Evolutionary conservation across 23 tunicate species (phyloP), one percentile per base, ranked within the genome.

Genomic region (Styela clava): DNA sequence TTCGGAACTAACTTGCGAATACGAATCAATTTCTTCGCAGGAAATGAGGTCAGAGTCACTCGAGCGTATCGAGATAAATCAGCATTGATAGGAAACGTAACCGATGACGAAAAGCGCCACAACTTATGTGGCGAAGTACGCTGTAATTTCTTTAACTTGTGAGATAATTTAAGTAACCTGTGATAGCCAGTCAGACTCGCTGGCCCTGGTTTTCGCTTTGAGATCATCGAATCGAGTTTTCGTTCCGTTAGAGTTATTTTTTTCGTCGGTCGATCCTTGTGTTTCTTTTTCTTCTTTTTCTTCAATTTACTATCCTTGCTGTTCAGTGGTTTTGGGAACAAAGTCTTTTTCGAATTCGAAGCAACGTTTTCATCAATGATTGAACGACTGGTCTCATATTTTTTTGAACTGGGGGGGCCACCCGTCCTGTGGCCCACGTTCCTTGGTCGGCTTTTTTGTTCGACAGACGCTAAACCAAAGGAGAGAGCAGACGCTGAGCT

Each of bases 201-300:
- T 0, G 97, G 97, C 2, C 97, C 97, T 0, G 97, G 97, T 74
- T 83, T 91, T 31, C 97, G 83, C 79, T 78, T 52, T 30, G 71
- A 18, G 37, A 73, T 23, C 51, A 83, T 78, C 32, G 36, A 69
- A 20, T 64, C 61, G 31, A 51, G 69, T 26, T 78, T 64, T 28
- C 36, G 52, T 73, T 84, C 73, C 51, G 3, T 18, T 23, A 32
- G 28, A 33, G 22, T 76, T 34, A 36, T 36, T n/a, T 74, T 24
- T 44, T 51, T 51, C 62, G 9, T 51, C 35, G 37, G 26, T n/a
- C 20, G 24, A 3, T 27, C 23, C 31, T 74, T 51, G 26, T 34
- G 24, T 18, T 51, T 37, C 16, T 35, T 51, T 22, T 51, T 74
- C n/a, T 74, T 74, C 21, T 24, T 74, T 3, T 34, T 31, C 52